Evolutionary conservation across 2,888 invertebrate genomes (phyloP).

Genomic region (Holacanthella duospinosa): DNA sequence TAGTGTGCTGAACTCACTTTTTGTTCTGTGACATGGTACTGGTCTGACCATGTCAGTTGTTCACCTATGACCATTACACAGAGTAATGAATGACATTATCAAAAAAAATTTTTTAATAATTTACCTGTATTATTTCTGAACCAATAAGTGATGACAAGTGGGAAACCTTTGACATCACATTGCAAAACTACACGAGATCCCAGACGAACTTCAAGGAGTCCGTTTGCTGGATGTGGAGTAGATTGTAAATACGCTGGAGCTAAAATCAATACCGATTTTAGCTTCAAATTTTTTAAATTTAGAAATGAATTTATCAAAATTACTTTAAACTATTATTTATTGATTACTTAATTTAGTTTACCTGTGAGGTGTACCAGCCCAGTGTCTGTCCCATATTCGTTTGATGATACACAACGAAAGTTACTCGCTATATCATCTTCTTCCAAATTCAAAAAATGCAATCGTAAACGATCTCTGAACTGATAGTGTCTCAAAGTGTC

Average conservation of each 20-base stretch:
- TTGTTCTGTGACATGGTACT: background rate
- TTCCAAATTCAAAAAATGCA: background rate
- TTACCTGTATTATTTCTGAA: slow-evolving; percentile 3
- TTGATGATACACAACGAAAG: slow-evolving; percentile 2
- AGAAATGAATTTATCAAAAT: no score
- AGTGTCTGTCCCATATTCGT: slow-evolving; percentile 2
- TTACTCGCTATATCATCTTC: background rate
- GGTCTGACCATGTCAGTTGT: background rate
- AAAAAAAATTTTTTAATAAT: background rate
- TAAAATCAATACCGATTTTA: background rate
- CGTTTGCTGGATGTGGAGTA: background rate
- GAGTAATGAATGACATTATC: no score
- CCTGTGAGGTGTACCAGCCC: background rate
- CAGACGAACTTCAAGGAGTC: background rate
- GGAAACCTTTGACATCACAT: slow-evolving; percentile 2
- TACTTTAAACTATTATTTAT: background rate
- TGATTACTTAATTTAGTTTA: background rate
- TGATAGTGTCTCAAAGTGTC: background rate
- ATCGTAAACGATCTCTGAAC: slow-evolving; percentile 2
- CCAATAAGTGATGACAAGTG: slow-evolving; percentile 1
- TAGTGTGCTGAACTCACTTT: background rate
- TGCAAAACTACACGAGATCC: background rate
- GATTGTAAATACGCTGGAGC: background rate
- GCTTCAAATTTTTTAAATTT: background rate
- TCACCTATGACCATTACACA: slow-evolving; percentile 10